phyloP scores from a whole-genome alignment of 2,888 invertebrate species.

The Phortica okadai region DNA sequence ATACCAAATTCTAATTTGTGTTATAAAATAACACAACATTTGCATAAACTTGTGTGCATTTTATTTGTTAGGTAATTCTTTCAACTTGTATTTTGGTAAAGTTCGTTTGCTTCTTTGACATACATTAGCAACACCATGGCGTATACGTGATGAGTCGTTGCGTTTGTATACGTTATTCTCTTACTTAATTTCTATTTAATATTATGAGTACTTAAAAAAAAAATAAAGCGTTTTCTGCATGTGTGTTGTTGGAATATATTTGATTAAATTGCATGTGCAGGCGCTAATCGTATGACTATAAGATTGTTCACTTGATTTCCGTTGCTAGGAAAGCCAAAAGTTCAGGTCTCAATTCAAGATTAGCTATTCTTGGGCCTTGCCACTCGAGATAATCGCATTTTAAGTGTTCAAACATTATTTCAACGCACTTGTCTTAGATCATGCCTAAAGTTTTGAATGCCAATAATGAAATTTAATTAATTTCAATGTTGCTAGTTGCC shows the following conservation, averaged over 20 bases:
- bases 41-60: background rate
- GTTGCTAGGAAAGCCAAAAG: slow-evolving; percentile 20
- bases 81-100: background rate
- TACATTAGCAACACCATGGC: background rate
- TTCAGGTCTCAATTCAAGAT: slow-evolving; percentile 4
- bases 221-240: too few species aligned
- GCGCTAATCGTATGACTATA: slow-evolving; percentile 12
- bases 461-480: too few species aligned
- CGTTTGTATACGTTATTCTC: too few species aligned
- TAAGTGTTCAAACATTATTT: background rate
- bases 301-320: slow-evolving; percentile 2
- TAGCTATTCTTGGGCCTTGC: background rate
- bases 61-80: background rate
- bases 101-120: background rate
- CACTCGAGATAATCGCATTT: slow-evolving; percentile 7
- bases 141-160: background rate
- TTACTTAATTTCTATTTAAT: too few species aligned
- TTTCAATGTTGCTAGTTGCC: too few species aligned
- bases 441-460: too few species aligned
- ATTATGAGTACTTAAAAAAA: too few species aligned
- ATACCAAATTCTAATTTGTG: too few species aligned
- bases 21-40: too few species aligned
- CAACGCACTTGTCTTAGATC: too few species aligned
- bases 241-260: background rate
- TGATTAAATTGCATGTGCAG: slow-evolving; percentile 12